Base-by-base conservation (phyloP, 2,888 invertebrate genomes). In the Chloroclysta siterata region DNA sequence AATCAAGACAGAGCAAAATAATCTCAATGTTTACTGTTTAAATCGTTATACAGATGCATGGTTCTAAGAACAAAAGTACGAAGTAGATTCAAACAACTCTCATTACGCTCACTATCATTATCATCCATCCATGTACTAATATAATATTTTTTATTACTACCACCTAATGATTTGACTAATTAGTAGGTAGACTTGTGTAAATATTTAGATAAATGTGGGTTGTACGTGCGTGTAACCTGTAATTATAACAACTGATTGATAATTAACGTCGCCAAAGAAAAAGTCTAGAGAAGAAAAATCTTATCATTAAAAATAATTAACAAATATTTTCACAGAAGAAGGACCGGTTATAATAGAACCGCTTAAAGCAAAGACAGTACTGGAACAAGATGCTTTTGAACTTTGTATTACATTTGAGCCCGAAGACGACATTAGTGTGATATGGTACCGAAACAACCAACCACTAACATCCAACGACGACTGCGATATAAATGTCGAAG, bases 371-470 rank as follows among this genome's bases (percentile, higher is more conserved):
- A 90, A 96, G 70, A 94, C 96, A 54, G 95, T 96, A 59, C 94
- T 94, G 76, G 95, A 95, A 79, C 95, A 95, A 61, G 94, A 95
- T 70, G 94, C 95, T 41, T 93, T 97, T 65, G 93, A 94, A 56
- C 91, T 97, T 64, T 94, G 94, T 73, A 96, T 96, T 29, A 94
- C 94, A 73, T 97, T 96, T 83, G 95, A 95, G 78, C 96, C 97
- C 51, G 85, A 92, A 55, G 95, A 96, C 11, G 93, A 93, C 70
- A 95, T 95, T n/a, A 95, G 95, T 81, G 94, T 98, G 22, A 96
- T 95, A 79, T 99, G 98, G 99, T 95, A 94, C 77, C 95, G 96
- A 76, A 98, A 98, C 84, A 97, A 97, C 58, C 95, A 96, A 77
- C 95, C 95, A 80, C 94, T 98, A 46, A 89, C 94, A 76, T 91